Base-by-base conservation (phyloP, 2,888 invertebrate genomes). In the Liodrosophila aerea region DNA sequence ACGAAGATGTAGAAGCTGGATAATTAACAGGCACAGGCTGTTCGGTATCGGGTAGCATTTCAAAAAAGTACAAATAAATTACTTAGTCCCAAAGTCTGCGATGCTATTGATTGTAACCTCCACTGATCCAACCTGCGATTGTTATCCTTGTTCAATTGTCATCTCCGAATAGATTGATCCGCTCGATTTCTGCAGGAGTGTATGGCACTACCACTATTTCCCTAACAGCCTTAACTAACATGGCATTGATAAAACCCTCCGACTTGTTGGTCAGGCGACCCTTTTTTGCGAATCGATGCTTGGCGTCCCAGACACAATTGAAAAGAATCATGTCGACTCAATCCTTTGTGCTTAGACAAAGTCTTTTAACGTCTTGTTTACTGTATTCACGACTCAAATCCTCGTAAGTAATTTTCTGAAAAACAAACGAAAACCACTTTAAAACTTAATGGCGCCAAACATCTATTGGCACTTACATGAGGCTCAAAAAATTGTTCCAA, bases 191-290 rank as follows among this genome's bases (percentile, higher is more conserved):
- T 0, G 34, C 15, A 0, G 37, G 4, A 0, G 64, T 12, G 30
- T 75, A 85, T 0, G 82, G 85, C 3, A 12, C 0, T 0, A 77
- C 60, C 75, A 77, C 60, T 72, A 85, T 82, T 8, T 39, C 33
- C 4, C 13, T 54, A 3, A 77, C 64, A 0, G 82, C 65, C 7
- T 78, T 78, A 0, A 16, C 12, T 0, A 68, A 12, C 85, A 85
- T 72, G 1, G 44, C 41, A 36, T 85, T 59, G 2, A 85, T 27
- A 4, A 51, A 74, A 0, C 51, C 41, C 7, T 66, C 46, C 0
- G 78, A 72, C 0, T 52, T 62, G 2, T 69, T 57, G 0, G 9
- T 15, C 5, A 78, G 12, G 0, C 85, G 72, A 0, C 59, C 63
- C 13, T 63, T 74, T 7, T 15, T 40, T 0, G 58, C 47, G 0